A percentile compares a stretch with the other conserved stretches of the same genome.
Conservation (phyloP, 2,797 vertebrate genomes). For the Catamblyrhynchus diadema region DNA sequence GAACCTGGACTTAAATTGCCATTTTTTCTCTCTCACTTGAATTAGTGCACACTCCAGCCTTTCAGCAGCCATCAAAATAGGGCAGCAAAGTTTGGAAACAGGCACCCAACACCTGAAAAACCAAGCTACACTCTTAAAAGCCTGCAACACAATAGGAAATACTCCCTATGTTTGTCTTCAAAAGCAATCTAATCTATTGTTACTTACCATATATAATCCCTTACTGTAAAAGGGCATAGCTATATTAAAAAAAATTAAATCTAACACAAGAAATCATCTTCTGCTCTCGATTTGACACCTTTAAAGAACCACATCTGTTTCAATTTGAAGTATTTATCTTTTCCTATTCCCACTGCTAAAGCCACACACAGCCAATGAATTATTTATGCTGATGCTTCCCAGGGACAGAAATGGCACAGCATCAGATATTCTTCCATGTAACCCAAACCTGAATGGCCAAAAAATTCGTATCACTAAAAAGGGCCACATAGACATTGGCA, state of each 20-base stretch:
- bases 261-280: background rate
- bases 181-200: background rate
- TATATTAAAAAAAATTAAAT: background rate
- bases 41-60: background rate
- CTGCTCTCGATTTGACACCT: background rate
- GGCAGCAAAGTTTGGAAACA: background rate
- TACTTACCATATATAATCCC: background rate
- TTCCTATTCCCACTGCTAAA: slow-evolving; percentile 14
- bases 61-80: background rate
- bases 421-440: slow-evolving; percentile 31
- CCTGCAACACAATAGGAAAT: background rate
- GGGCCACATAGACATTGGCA: background rate
- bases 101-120: background rate
- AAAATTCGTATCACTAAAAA: background rate
- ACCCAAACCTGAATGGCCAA: background rate
- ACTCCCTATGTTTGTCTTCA: background rate
- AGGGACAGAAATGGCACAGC: background rate
- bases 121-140: background rate
- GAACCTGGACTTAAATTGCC: background rate
- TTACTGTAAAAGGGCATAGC: background rate
- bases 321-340: background rate
- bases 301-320: background rate
- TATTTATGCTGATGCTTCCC: slow-evolving; percentile 34
- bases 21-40: background rate
- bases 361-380: background rate